Percentiles rank a stretch among this genome's conserved stretches.
Conservation (phyloP, 2,113 vertebrate species). For the Gymnarchus niloticus region DNA sequence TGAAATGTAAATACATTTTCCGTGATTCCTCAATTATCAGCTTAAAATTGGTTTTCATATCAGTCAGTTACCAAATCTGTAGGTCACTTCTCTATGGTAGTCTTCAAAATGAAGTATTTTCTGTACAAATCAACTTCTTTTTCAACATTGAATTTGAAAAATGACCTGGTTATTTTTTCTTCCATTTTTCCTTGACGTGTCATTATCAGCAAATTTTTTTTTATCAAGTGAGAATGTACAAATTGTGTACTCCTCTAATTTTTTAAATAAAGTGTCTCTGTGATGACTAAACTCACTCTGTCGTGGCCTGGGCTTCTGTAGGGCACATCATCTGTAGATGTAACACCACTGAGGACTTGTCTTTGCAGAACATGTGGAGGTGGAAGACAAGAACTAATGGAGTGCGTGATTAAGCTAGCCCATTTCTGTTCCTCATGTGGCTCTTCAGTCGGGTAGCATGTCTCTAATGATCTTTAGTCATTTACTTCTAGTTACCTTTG, state of each 20-base stretch:
- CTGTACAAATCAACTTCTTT: conserved; percentile 4
- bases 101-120: neutral
- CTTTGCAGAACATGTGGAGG: neutral
- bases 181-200: neutral
- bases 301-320: neutral
- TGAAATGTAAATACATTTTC: conserved; percentile 13
- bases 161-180: neutral
- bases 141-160: neutral
- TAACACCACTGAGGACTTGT: neutral
- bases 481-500: neutral
- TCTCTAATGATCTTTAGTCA: neutral
- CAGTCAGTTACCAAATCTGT: neutral
- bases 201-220: neutral
- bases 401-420: neutral
- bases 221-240: neutral
- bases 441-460: neutral
- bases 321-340: neutral
- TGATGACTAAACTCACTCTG: conserved; percentile 41
- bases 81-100: neutral
- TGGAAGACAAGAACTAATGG: too few relatives aligned
- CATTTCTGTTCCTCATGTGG: neutral
- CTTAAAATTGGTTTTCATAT: conserved; percentile 5
- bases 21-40: neutral
- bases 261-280: conserved; percentile 50
- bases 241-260: conserved; percentile 19